These are phyloP conservation scores for Cotesia glomerata DNA, from an alignment of 1,140 invertebrate genomes.

Conservation along the genomic window DNA sequence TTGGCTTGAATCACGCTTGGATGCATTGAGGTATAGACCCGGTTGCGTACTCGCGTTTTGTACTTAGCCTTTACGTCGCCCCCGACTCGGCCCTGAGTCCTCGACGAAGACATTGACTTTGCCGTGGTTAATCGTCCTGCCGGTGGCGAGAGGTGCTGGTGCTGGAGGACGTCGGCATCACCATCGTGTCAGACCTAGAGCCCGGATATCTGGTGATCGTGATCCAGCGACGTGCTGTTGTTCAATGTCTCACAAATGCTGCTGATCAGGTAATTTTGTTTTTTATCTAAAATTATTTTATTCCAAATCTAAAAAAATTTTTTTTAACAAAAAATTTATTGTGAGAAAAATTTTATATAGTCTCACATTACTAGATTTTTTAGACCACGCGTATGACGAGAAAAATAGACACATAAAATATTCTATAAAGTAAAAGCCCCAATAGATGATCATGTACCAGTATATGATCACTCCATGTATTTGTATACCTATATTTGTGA, in stretches of 20 bases:
- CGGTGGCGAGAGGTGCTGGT: conserved; percentile 40
- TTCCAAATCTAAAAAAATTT: no score
- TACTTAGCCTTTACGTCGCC: conserved; percentile 65
- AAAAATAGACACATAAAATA: no score
- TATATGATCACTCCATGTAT: no score
- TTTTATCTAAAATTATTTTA: no score
- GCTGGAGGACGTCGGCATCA: conserved; percentile 21
- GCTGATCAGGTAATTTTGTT: conserved; percentile 65
- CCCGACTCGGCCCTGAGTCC: conserved; percentile 61
- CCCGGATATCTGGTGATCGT: conserved; percentile 52
- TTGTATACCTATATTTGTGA: no score
- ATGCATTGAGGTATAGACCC: conserved; percentile 69
- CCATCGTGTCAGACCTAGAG: conserved; percentile 40
- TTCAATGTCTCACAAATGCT: conserved; percentile 66
- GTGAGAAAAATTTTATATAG: neutral
- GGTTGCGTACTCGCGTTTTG: conserved; percentile 67
- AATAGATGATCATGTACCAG: no score
- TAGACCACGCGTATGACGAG: no score
- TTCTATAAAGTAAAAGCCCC: no score
- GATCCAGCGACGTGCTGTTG: conserved; percentile 65
- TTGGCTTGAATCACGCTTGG: conserved; percentile 68
- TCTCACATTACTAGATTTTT: no score
- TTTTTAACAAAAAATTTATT: no score
- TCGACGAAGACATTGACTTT: conserved; percentile 42
- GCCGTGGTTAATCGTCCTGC: conserved; percentile 23